A percentile compares a stretch with the other conserved stretches of the same genome.
Evolutionary conservation across 2,797 vertebrate genomes (phyloP).

Genomic region (Cephalopachus bancanus): DNA sequence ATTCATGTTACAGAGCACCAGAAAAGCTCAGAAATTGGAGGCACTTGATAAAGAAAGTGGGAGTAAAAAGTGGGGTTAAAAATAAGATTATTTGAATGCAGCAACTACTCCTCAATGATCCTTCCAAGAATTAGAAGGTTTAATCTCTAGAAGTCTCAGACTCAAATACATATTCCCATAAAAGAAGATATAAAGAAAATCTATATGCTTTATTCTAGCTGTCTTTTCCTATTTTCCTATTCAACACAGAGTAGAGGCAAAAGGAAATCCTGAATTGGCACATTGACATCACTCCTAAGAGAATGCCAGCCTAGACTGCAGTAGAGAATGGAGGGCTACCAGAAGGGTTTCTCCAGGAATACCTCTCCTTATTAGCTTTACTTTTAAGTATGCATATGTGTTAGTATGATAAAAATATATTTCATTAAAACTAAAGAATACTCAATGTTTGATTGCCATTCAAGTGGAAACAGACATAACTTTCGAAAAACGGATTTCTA

Average conservation of each 20-base stretch:
- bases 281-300: too few relatives aligned
- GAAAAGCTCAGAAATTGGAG: background rate
- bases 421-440: slow-evolving; percentile 21
- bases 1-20: background rate
- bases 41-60: background rate
- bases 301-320: background rate
- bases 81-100: background rate
- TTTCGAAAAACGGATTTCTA: slow-evolving; percentile 30
- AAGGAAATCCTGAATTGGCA: background rate
- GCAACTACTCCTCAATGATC: background rate
- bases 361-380: background rate
- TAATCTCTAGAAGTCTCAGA: background rate
- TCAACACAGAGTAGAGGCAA: background rate
- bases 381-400: background rate
- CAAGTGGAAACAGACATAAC: background rate
- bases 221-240: background rate
- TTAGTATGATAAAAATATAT: background rate
- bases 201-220: background rate
- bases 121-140: background rate
- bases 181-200: slow-evolving; percentile 20
- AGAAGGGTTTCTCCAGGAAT: background rate
- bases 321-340: background rate
- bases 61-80: background rate
- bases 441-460: background rate
- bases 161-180: slow-evolving; percentile 11